Base-by-base conservation (phyloP, 2,113 vertebrate genomes). In the Pteronura brasiliensis region DNA sequence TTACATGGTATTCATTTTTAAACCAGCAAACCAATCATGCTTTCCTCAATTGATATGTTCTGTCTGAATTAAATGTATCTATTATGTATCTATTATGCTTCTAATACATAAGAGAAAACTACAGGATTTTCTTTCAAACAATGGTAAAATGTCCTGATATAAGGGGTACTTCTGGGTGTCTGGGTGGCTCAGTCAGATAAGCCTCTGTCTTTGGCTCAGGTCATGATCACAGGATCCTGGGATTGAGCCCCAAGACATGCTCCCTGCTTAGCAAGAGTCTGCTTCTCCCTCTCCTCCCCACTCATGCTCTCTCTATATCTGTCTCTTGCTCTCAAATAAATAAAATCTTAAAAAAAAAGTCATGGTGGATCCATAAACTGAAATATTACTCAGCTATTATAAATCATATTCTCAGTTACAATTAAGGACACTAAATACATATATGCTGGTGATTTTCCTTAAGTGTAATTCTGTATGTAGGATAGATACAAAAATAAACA, bases 1-100 rank as follows among this genome's bases (percentile, higher is more conserved):
- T 93, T 93, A 92, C 72, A 87, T 59, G 18, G 31, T 42, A 67
- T 72, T 25, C 65, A 77, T 65, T 93, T 83, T 95, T 87, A 88
- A 57, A 80, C 55, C 74, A 88, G 67, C 31, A 80, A 94, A 63
- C 13, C 57, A 77, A 88, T 88, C n/a, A 83, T 71, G 52, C 21
- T 90, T 90, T 39, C 65, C 49, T 90, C 61, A 59, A n/a, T 69
- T 61, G 72, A 31, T 63, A 83, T 47, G 15, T 42, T 81, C 42
- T 82, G 17, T 90, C 17, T 88, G 49, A 96, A 76, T 77, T 14
- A 71, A 74, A 88, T 71, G 57, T 91, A 39, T 81, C 55, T 87
- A 17, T 83, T 81, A 87, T 69, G 6, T 91, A 39, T 81, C 55
- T 87, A 17, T 83, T 81, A 87, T 69, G 6, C 13, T 87, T n/a